Percentiles rank a stretch among this genome's conserved stretches.
These are phyloP conservation scores for Apantesis nais DNA, from an alignment of 2,888 invertebrate species.

Conservation along the genomic window DNA sequence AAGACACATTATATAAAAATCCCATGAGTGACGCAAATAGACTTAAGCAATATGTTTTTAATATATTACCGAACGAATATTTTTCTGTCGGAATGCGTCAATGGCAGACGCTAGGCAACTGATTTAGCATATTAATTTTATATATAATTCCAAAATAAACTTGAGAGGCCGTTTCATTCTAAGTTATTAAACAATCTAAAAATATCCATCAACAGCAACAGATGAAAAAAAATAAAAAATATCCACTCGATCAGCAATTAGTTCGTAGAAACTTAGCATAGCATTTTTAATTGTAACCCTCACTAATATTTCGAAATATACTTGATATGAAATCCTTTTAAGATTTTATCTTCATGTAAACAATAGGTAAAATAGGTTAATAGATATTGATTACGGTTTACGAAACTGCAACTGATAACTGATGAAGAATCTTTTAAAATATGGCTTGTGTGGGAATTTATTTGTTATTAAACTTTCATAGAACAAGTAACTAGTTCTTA, in stretches of 20 bases:
- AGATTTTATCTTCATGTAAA: constrained; percentile 6
- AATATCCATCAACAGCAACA: background rate
- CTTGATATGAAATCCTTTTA: background rate
- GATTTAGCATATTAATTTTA: too few relatives aligned
- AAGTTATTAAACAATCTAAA: background rate
- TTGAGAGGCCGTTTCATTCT: background rate
- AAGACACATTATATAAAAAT: background rate
- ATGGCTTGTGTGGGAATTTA: background rate
- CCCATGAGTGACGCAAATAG: too few relatives aligned
- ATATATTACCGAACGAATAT: too few relatives aligned
- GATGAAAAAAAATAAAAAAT: background rate
- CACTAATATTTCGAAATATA: background rate
- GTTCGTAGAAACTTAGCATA: background rate
- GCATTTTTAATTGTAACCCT: background rate
- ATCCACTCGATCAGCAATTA: background rate
- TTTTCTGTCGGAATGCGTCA: background rate
- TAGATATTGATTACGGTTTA: constrained; percentile 9
- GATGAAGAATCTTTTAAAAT: background rate
- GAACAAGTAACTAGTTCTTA: background rate
- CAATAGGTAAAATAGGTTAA: constrained; percentile 1
- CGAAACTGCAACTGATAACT: constrained; percentile 12
- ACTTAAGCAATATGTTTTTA: too few relatives aligned
- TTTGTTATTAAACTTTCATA: background rate
- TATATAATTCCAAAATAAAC: background rate
- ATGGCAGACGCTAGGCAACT: background rate